Percentiles rank a stretch among this genome's conserved stretches.
phyloP scores from a whole-genome alignment of 2,113 vertebrate species.

The Malurus cyaneus region DNA sequence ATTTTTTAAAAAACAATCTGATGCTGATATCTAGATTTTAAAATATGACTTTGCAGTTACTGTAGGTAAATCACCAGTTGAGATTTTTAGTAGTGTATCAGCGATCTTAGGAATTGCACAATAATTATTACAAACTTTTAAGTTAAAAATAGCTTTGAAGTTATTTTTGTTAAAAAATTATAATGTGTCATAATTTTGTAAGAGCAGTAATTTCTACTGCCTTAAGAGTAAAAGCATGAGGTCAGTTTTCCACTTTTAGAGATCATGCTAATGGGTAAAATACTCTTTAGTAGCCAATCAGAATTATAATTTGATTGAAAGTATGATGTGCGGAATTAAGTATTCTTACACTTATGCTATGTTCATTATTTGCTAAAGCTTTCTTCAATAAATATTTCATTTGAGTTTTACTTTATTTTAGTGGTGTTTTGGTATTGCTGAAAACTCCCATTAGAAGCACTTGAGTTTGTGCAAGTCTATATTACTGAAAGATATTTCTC shows the following conservation, averaged over 20 bases:
- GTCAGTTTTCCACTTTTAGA: background rate
- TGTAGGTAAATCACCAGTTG: background rate
- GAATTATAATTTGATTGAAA: background rate
- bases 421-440: background rate
- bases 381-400: background rate
- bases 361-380: background rate
- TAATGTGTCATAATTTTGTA: background rate
- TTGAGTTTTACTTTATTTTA: background rate
- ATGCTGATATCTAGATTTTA: background rate
- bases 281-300: background rate
- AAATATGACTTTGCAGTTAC: background rate
- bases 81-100: background rate
- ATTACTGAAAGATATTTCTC: background rate
- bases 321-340: fast-evolving
- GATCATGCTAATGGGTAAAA: background rate
- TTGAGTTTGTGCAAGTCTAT: background rate
- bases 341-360: background rate
- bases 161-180: background rate
- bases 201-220: background rate
- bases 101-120: background rate
- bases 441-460: background rate
- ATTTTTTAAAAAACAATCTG: background rate
- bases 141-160: background rate
- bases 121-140: background rate
- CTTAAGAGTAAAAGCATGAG: background rate